phyloP scores from a whole-genome alignment of 2,888 invertebrate genomes.

The Notodonta dromedarius region DNA sequence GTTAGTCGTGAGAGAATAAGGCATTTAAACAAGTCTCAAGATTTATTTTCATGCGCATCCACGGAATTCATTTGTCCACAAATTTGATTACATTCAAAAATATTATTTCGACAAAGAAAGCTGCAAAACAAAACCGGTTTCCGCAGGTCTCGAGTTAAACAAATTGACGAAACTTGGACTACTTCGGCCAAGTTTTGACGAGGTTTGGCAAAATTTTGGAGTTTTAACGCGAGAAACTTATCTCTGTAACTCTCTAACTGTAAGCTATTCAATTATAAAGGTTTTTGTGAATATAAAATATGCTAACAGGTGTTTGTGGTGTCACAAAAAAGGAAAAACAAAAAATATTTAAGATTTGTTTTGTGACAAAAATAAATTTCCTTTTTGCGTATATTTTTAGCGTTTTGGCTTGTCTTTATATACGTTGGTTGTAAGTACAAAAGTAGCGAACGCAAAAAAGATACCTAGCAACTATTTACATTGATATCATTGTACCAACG shows the following conservation, averaged over 20 bases:
- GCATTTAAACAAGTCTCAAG: neutral
- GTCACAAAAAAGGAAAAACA: slow-evolving; percentile 20
- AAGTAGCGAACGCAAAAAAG: no score
- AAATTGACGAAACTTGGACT: slow-evolving; percentile 50
- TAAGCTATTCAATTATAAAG: slow-evolving; percentile 38
- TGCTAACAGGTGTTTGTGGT: slow-evolving; percentile 30
- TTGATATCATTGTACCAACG: no score
- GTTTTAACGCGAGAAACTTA: slow-evolving; percentile 27
- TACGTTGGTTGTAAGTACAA: neutral
- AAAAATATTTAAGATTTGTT: neutral
- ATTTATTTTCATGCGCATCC: slow-evolving; percentile 24
- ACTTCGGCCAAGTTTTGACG: slow-evolving; percentile 45
- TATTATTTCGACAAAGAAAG: slow-evolving; percentile 51
- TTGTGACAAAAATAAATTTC: neutral
- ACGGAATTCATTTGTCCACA: slow-evolving; percentile 31
- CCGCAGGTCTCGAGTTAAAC: slow-evolving; percentile 39
- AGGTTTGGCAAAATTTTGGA: slow-evolving; percentile 42
- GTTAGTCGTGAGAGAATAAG: no score
- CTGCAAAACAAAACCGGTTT: slow-evolving; percentile 42
- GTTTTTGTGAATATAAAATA: slow-evolving; percentile 32
- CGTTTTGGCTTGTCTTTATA: neutral
- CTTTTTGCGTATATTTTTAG: neutral
- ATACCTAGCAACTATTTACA: no score
- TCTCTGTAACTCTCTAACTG: slow-evolving; percentile 31
- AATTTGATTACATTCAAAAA: slow-evolving; percentile 54